phyloP scores from a whole-genome alignment of 2,888 invertebrate species.

The Dascillus cervinus region DNA sequence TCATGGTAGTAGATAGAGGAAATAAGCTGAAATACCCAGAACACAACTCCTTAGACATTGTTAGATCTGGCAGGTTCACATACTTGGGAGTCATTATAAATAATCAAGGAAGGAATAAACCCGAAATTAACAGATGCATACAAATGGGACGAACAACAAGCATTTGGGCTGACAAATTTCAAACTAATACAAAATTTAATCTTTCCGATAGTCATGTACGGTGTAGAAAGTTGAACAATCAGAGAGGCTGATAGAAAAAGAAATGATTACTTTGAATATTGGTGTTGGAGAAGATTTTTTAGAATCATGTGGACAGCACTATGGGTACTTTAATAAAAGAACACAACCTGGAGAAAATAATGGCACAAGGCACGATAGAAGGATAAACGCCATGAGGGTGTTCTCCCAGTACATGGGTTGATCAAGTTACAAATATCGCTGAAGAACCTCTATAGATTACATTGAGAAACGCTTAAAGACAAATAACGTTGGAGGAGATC shows the following conservation, averaged over 20 bases:
- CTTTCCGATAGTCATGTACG: conserved; percentile 1
- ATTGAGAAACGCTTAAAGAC: no score
- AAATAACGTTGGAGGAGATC: no score
- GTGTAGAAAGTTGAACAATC: conserved; percentile 1
- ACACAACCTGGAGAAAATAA: conserved; percentile 1
- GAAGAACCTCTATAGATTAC: not conserved
- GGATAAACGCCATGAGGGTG: not conserved
- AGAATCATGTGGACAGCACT: conserved; percentile 1
- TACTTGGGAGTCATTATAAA: not conserved
- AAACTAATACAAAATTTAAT: conserved; percentile 1
- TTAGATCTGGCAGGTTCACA: conserved; percentile 1
- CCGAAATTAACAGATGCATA: conserved; percentile 2
- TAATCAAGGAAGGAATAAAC: conserved; percentile 1
- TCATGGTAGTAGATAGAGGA: no score
- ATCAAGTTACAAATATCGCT: conserved; percentile 1
- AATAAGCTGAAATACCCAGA: no score
- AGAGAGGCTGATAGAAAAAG: conserved; percentile 2
- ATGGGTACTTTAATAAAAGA: not conserved
- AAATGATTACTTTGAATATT: conserved; percentile 2
- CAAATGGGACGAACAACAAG: conserved; percentile 1
- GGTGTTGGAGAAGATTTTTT: not conserved
- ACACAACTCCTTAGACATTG: not conserved
- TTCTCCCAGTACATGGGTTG: conserved; percentile 1
- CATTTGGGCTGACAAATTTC: not conserved
- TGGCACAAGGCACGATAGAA: conserved; percentile 1